Evolutionary conservation across 53 echinoderm and acorn worm genomes (phyloP), one percentile per base, ranked within the genome.

Genomic region (Echinometra lucunter): DNA sequence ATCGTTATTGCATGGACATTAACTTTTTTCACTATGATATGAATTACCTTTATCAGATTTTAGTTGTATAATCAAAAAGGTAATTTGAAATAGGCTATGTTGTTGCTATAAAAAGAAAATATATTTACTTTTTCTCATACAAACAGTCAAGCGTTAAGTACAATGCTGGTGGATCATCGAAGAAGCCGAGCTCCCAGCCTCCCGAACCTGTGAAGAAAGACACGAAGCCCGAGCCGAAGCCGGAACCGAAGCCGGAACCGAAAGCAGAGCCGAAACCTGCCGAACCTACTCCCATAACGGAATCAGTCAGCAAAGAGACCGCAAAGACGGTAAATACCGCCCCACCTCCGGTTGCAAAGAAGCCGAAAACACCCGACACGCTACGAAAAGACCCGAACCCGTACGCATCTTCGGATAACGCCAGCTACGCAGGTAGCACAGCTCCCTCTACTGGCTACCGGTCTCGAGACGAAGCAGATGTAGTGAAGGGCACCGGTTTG

Each of bases 141-240:
- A 55, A 19, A 30, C 92, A 92, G 92, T 49, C 92, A 30, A 92
- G 92, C 25, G 78, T 53, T 21, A 92, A 92, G 80, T 37, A 80
- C 21, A 92, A 91, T 44, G n/a, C 91, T 10, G 90, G 88, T 55
- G 89, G 45, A 34, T 37, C 90, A 3, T 3, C 4, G 8, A 75
- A 92, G 78, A 74, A 49, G 23, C 34, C 75, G 4, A 75, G 19
- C 45, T 72, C 92, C 37, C 12, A 74, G 35, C 78, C 92, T 17
- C 78, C 92, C 49, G 55, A 66, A 66, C 91, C 91, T 11, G 91
- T 91, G n/a, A 67, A 91, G 70, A 91, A 91, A 27, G 91, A 91
- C 70, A 45, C 37, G n/a, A 91, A 55, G 53, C 91, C 91, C 2
- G 92, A 70, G 34, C 72, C 74, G 58, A 91, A 91, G 4, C 91